Evolutionary conservation across 2,888 invertebrate species (phyloP).

Genomic region (Monochamus alternatus): DNA sequence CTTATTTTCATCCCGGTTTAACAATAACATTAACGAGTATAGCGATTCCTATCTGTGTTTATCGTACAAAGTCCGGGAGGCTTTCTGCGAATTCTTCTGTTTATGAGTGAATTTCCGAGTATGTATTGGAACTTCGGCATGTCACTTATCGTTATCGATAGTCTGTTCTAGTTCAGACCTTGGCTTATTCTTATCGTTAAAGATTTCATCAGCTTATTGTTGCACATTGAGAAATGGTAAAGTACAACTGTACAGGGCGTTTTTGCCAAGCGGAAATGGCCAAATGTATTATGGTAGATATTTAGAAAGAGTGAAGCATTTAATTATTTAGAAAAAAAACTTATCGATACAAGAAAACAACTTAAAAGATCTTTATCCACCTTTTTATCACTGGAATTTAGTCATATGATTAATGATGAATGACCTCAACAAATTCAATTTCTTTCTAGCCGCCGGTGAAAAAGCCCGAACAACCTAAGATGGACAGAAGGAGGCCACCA

Average conservation of each 20-base stretch:
- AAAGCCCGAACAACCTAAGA: slow-evolving; percentile 63
- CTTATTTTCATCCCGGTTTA: slow-evolving; percentile 5
- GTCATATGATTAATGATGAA: no score
- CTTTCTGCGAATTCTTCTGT: not conserved
- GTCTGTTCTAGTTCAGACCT: slow-evolving; percentile 8
- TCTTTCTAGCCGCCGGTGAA: slow-evolving; percentile 65
- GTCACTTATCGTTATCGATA: no score
- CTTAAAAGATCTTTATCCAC: no score
- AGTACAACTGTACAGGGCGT: slow-evolving; percentile 2
- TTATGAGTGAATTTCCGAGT: slow-evolving; percentile 9
- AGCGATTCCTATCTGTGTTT: slow-evolving; percentile 12
- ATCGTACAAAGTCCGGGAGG: slow-evolving; percentile 10
- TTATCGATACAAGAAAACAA: no score
- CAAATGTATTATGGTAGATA: no score
- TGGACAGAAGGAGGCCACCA: slow-evolving; percentile 65
- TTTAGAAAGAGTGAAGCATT: no score
- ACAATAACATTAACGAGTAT: slow-evolving; percentile 4
- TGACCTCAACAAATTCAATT: not conserved
- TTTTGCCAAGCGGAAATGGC: no score
- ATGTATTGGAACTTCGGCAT: slow-evolving; percentile 8
- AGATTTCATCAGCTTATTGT: slow-evolving; percentile 7
- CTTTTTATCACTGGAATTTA: no score
- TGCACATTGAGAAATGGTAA: not conserved
- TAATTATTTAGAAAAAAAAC: no score
- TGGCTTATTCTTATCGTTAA: not conserved